phyloP scores from a whole-genome alignment of 2,113 vertebrate species.

The Onychostruthus taczanowskii region DNA sequence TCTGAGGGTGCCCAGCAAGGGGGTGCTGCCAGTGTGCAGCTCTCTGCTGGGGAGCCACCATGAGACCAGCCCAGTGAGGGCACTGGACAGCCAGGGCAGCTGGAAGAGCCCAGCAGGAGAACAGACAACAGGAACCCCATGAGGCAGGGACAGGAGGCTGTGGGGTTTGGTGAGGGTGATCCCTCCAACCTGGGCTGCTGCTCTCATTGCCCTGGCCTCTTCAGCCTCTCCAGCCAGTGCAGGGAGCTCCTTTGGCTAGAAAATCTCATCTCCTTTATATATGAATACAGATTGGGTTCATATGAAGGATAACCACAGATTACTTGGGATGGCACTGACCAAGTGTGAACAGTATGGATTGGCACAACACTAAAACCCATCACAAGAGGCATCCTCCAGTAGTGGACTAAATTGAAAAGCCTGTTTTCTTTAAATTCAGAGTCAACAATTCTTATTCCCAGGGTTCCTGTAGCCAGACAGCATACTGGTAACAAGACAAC shows the following conservation, averaged over 20 bases:
- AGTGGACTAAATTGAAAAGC: not conserved
- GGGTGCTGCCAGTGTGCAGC: rapidly evolving
- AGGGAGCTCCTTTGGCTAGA: not conserved
- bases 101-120: rapidly evolving
- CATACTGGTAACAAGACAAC: rapidly evolving
- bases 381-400: not conserved
- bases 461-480: not conserved
- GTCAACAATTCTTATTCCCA: not conserved
- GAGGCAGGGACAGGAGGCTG: not conserved
- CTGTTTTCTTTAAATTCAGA: not conserved
- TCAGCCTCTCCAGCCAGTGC: not conserved
- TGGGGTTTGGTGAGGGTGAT: rapidly evolving
- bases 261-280: not conserved
- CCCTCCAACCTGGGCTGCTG: not conserved
- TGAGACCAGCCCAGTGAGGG: rapidly evolving
- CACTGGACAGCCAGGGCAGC: rapidly evolving
- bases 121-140: rapidly evolving
- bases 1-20: rapidly evolving
- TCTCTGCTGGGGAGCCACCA: rapidly evolving
- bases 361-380: not conserved
- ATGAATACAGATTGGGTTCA: rapidly evolving
- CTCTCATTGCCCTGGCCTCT: not conserved
- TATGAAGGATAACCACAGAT: not conserved
- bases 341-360: not conserved
- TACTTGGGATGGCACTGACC: not conserved